phyloP scores from a whole-genome alignment of 2,113 vertebrate species.

The Bungarus multicinctus region DNA sequence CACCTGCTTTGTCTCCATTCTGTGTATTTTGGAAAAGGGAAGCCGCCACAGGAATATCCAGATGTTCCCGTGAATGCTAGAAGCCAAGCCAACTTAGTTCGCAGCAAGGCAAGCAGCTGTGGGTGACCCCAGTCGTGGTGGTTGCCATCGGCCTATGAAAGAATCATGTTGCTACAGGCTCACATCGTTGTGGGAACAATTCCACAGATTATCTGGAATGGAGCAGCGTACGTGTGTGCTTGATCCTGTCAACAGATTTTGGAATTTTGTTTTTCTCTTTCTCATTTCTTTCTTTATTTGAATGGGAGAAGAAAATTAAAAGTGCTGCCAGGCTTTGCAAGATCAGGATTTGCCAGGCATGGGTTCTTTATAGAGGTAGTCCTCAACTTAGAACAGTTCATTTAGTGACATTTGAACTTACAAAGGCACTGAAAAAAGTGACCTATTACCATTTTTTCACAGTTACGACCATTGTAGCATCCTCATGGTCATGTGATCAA shows the following conservation, averaged over 20 bases:
- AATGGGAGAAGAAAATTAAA: not conserved
- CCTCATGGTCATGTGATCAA: not conserved
- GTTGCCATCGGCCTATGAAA: not conserved
- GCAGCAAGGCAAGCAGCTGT: not conserved
- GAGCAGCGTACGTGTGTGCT: not conserved
- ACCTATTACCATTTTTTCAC: not conserved
- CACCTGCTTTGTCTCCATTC: not conserved
- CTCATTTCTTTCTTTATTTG: not conserved
- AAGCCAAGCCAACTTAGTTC: not conserved
- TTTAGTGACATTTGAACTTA: not conserved
- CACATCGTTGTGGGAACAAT: not conserved
- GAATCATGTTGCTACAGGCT: not conserved
- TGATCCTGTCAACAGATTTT: fast-evolving
- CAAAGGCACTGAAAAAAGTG: not conserved
- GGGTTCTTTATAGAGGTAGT: not conserved
- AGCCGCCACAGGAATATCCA: not conserved
- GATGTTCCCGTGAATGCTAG: not conserved
- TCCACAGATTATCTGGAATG: not conserved
- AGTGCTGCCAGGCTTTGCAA: not conserved
- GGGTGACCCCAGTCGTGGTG: not conserved
- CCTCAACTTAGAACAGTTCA: not conserved
- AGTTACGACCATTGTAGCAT: not conserved
- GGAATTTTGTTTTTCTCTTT: not conserved
- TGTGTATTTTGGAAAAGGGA: not conserved
- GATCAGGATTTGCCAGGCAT: not conserved